Evolutionary conservation across 2,888 invertebrate species (phyloP).

Genomic region (Ennomos erosarius): DNA sequence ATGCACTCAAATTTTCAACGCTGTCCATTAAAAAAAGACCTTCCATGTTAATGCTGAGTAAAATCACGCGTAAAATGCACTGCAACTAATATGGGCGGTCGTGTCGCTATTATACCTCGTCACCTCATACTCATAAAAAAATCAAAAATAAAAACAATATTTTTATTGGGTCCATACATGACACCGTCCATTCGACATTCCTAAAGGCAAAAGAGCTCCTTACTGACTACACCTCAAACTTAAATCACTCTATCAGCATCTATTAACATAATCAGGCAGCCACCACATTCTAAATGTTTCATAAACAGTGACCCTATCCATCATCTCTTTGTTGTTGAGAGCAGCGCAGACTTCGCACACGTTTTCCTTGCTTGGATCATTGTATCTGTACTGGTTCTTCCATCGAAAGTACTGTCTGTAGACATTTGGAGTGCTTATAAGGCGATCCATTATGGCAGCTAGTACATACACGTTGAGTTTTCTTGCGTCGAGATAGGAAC

Average conservation of each 20-base stretch:
- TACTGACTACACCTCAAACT: no score
- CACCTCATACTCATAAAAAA: no score
- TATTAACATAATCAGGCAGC: slow-evolving; percentile 52
- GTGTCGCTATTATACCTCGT: no score
- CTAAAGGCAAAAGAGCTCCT: no score
- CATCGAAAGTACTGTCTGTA: slow-evolving; percentile 65
- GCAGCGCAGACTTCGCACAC: slow-evolving; percentile 66
- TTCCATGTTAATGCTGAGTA: no score
- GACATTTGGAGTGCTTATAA: slow-evolving; percentile 51
- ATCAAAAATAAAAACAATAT: no score
- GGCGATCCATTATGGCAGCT: slow-evolving; percentile 54
- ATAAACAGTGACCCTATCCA: slow-evolving; percentile 48
- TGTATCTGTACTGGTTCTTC: slow-evolving; percentile 59
- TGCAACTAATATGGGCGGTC: no score
- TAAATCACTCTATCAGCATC: slow-evolving; percentile 30
- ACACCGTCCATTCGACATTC: no score
- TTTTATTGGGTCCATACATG: no score
- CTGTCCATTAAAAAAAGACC: no score
- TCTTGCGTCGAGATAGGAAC: slow-evolving; percentile 65
- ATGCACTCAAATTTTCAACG: no score
- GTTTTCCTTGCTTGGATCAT: slow-evolving; percentile 53
- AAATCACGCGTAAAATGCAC: no score
- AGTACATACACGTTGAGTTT: slow-evolving; percentile 45
- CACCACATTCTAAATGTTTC: slow-evolving; percentile 66
- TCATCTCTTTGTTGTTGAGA: slow-evolving; percentile 50